Evolutionary conservation across 2,113 vertebrate species (phyloP), one percentile per base, ranked within the genome.

Genomic region (Hydropotes inermis): DNA sequence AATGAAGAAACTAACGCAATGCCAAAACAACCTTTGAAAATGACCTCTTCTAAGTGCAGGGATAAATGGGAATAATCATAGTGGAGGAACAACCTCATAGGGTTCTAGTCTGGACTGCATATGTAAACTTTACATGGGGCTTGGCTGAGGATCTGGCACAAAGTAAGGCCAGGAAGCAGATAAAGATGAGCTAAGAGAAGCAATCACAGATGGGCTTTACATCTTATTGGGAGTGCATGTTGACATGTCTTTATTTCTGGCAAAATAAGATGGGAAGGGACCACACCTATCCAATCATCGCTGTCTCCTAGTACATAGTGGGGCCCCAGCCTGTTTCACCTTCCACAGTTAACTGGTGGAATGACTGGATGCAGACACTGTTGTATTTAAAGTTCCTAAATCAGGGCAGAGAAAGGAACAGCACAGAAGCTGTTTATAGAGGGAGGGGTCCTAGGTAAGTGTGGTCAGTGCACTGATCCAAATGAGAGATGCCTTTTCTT

Each of bases 271-370:
- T 45, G 1, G 5, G 19, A 52, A 54, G 21, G 58, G 7, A 27
- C 60, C 33, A 0, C 9, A 2, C 33, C 23, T 39, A 0, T 33
- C 3, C 1, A 25, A 3, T 6, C 30, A 39, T n/a, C 13, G 2
- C 57, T 21, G 8, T 60, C 58, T 76, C 14, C 45, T 39, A 1
- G 11, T 1, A 2, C 16, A 3, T 4, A 0, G 60, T 50, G 0
- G 0, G 27, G 2, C 17, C 61, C 7, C 45, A 5, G 14, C 81
- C 9, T 30, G 14, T 8, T 54, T 36, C n/a, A 57, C 54, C 8
- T 50, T 85, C 70, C 17, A 0, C 10, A 79, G 27, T 94, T 85
- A 14, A 88, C 27, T 67, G 60, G 67, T 33, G 36, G 36, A 13
- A 47, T 0, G 1, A 57, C n/a, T 19, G n/a, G 30, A 30, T 5